Evolutionary conservation across 1,140 invertebrate genomes (phyloP), one percentile per base, ranked within the genome.

Genomic region (Drosophila ironensis): DNA sequence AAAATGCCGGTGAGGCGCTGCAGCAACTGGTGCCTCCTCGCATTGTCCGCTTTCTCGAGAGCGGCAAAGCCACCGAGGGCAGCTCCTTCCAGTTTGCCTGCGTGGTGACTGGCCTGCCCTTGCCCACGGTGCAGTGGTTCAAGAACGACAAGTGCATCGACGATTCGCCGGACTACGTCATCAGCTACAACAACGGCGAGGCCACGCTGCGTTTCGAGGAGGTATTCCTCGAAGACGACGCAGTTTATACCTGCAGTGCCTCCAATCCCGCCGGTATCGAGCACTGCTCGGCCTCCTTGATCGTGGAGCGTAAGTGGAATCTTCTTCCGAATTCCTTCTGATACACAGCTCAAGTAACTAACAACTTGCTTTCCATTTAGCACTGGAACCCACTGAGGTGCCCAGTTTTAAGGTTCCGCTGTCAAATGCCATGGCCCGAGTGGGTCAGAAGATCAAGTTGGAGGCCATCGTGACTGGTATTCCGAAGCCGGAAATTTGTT

Each of bases 51-150:
- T 92, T 93, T 77, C 89, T 97, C 9, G 88, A 92, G 80, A 91
- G 93, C 42, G 92, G 92, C 9, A 90, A 90, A 22, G 93, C 93
- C 9, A 91, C 91, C 25, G 95, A 96, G 90, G 95, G 95, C 7
- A 90, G 87, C 17, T 88, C 92, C 0, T 93, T 94, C 84, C 91
- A 93, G 72, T 93, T 97, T 54, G 92, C 94, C 45, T 96, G 95
- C 75, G 92, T 91, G 38, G 94, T 96, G 2, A 92, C 91, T 46
- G 94, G 95, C 2, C 93, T 95, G 89, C 95, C 95, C 2, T 76
- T 96, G 35, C 95, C 96, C 12, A 94, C 93, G 42, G 93, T 97
- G 6, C 93, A 93, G 67, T 98, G 97, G 97, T 93, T 90, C 45
- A 93, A 93, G 78, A 92, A 93, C 67, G 92, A 92, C 11, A 92